Base-by-base conservation (phyloP, 2,113 vertebrate genomes). In the Oncorhynchus masou region DNA sequence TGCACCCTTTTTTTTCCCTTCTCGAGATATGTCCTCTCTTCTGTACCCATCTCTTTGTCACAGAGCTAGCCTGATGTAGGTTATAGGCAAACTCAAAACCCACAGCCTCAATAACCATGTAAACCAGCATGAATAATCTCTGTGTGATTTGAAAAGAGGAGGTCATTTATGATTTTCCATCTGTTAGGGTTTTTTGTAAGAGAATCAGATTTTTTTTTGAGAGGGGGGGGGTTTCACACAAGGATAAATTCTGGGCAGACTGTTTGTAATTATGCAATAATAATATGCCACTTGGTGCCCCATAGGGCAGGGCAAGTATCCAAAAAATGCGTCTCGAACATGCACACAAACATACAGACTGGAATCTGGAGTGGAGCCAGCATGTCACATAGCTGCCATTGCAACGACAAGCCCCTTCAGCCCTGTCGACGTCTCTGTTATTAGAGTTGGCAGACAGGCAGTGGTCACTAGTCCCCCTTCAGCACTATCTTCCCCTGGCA, bases 141-240 rank as follows among this genome's bases (percentile, higher is more conserved):
- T 5, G 51, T 54, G 51, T 54, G 19, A 19, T 19, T 7, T 54
- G 51, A 45, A 11, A 45, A 45, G 9, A 45, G 49, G 49, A 51
- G 51, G 16, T 85, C 80, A 31, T 68, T 73, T 80, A 74, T 87
- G 74, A 74, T 79, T 80, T 82, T 11, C 13, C 24, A 62, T 79
- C 76, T 81, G 59, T 80, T 67, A 12, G n/a, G 59, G n/a, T 84
- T 73, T 79, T 71, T 66, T 48, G 39, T 64, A 59, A 77, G 81
- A 86, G 74, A 79, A 87, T 81, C 82, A 82, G 83, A 84, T 84
- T 34, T 31, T 31, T 6, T 6, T 0, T 3, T 5, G 5, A 4
- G 29, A 5, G 31, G 31, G 31, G 31, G 31, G 31, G 31, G 31
- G 5, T 6, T 34, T 71, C 78, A 70, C 71, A 79, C 62, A 39